Percentiles rank a stretch among this genome's conserved stretches.
Evolutionary conservation across 2,113 vertebrate species (phyloP).

Genomic region (Scortum barcoo): DNA sequence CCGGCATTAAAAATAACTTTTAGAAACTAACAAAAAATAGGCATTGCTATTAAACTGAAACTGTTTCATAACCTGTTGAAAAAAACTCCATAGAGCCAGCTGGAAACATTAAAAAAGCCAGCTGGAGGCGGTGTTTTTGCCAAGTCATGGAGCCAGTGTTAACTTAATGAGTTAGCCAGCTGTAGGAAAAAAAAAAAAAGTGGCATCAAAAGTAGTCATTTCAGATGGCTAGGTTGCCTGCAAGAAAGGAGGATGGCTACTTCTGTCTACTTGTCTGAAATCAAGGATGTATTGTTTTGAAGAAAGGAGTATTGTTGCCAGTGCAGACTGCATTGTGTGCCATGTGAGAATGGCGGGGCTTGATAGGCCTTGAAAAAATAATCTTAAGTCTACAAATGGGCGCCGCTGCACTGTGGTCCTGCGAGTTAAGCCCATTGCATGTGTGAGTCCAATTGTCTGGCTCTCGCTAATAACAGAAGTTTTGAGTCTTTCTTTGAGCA

Average conservation of each 20-base stretch:
- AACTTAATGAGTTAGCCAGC: background rate
- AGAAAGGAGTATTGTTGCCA: background rate
- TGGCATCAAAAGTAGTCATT: background rate
- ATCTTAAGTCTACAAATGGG: conserved; percentile 31
- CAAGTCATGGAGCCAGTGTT: background rate
- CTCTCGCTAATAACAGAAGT: background rate
- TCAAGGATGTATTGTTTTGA: no score
- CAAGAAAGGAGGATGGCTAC: background rate
- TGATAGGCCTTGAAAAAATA: background rate
- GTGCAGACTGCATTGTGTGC: background rate
- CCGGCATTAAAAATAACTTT: no score
- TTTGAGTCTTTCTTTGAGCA: conserved; percentile 13
- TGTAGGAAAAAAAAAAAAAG: background rate
- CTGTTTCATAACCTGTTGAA: no score
- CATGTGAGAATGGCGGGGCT: background rate
- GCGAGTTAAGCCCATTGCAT: conserved; percentile 23
- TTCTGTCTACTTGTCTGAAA: background rate
- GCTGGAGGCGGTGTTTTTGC: background rate
- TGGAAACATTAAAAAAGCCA: background rate
- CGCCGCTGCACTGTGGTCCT: background rate
- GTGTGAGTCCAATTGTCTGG: conserved; percentile 7
- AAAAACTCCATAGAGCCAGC: no score
- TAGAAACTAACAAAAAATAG: no score
- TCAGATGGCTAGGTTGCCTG: background rate
- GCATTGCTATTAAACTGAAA: no score